phyloP scores from a whole-genome alignment of 2,113 vertebrate species.

The Vireo altiloquus region DNA sequence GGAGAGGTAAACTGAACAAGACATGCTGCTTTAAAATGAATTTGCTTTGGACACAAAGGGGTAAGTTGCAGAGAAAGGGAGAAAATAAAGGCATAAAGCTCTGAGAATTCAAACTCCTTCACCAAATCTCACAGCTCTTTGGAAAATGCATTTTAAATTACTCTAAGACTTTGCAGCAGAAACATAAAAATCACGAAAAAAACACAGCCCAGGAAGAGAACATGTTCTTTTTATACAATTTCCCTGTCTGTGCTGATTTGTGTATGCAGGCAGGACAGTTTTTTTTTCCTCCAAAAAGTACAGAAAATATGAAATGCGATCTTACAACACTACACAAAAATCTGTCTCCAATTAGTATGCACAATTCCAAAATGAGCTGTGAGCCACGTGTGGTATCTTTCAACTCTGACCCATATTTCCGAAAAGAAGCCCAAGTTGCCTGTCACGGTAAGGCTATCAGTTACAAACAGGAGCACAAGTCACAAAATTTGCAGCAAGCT shows the following conservation, averaged over 20 bases:
- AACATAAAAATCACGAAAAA: constrained; percentile 14
- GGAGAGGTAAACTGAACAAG: constrained; percentile 15
- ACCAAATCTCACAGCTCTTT: constrained; percentile 24
- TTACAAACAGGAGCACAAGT: not conserved
- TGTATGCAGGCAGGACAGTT: not conserved
- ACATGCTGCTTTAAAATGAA: not conserved
- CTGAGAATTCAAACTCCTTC: constrained; percentile 2
- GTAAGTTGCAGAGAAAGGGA: not conserved
- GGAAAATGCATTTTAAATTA: constrained; percentile 44
- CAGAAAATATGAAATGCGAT: constrained; percentile 6
- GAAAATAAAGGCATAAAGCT: constrained; percentile 23
- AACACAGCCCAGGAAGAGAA: constrained; percentile 31
- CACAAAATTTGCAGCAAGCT: not conserved
- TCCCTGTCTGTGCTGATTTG: constrained; percentile 21
- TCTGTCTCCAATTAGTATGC: constrained; percentile 18
- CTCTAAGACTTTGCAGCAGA: not conserved
- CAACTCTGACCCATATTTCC: constrained; percentile 27
- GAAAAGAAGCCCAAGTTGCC: not conserved
- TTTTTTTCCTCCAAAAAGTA: not conserved
- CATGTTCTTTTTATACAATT: constrained; percentile 23
- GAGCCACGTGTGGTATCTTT: not conserved
- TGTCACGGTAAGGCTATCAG: not conserved
- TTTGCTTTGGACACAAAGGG: constrained; percentile 4
- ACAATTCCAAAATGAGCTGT: not conserved
- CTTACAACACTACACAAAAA: not conserved